A percentile compares a stretch with the other conserved stretches of the same genome.
phyloP scores from a whole-genome alignment of 2,113 vertebrate species.

The Empidonax alnorum region DNA sequence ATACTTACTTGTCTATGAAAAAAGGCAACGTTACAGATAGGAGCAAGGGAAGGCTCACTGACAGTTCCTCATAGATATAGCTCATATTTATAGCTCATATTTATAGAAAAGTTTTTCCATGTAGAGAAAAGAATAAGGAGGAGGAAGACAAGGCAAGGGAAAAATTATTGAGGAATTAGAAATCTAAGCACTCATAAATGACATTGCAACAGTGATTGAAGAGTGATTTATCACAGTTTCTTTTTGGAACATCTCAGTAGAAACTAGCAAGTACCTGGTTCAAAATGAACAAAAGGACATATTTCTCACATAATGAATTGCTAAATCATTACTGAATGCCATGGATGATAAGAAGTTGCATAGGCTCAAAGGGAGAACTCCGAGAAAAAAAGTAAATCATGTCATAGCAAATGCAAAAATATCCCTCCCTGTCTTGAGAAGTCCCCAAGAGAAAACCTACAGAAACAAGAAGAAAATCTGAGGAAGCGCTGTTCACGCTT shows the following conservation, averaged over 20 bases:
- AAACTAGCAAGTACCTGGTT: neutral
- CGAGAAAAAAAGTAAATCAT: neutral
- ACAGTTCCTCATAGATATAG: neutral
- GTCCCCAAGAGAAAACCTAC: neutral
- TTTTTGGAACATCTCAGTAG: neutral
- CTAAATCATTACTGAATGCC: neutral
- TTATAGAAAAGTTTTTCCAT: neutral
- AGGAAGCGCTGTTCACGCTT: neutral
- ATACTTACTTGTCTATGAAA: neutral
- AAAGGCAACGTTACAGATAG: neutral
- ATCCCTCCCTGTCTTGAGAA: neutral
- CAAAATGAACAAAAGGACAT: neutral
- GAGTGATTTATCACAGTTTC: neutral
- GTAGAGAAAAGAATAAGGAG: fast-evolving
- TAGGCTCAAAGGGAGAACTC: neutral
- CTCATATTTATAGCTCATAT: neutral
- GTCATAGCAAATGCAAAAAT: neutral
- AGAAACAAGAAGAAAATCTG: neutral
- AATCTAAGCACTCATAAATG: neutral
- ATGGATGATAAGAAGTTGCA: neutral
- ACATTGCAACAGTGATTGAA: neutral
- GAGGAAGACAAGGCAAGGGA: no score
- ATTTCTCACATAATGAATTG: neutral
- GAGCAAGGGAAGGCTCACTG: neutral
- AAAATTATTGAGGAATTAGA: neutral